Evolutionary conservation across 2,113 vertebrate genomes (phyloP).

Genomic region (Polypterus senegalus): DNA sequence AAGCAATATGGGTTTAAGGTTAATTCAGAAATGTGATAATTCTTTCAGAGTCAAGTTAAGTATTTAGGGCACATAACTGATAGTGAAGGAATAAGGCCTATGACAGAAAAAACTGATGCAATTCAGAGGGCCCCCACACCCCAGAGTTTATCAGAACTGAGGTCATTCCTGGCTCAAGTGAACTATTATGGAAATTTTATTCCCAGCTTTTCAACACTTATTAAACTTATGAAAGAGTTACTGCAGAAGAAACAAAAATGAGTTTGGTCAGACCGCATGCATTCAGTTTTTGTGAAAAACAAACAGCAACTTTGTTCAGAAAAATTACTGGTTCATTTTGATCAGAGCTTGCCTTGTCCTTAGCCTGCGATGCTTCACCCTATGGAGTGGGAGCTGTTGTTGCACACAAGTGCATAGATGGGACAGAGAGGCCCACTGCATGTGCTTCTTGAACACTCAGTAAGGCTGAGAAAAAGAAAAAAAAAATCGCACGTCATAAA

Average conservation of each 20-base stretch:
- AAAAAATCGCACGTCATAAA: no score
- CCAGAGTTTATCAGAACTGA: conserved; percentile 5
- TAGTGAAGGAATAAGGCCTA: not conserved
- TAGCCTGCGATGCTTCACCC: no score
- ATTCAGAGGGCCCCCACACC: fast-evolving
- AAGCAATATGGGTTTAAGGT: not conserved
- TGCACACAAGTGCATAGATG: no score
- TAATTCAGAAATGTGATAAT: no score
- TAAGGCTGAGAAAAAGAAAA: no score
- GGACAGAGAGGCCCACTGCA: no score
- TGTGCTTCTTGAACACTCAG: no score
- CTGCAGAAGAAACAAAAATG: conserved; percentile 3
- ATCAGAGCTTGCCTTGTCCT: no score
- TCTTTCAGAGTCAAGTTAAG: fast-evolving
- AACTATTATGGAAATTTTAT: conserved; percentile 12
- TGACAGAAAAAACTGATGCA: not conserved
- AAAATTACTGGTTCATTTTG: no score
- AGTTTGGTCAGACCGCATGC: not conserved
- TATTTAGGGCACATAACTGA: not conserved
- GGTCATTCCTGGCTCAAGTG: not conserved
- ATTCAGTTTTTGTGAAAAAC: no score
- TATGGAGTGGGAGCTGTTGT: no score
- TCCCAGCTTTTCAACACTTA: conserved; percentile 9
- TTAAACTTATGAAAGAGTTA: conserved; percentile 3
- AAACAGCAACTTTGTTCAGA: no score